Conservation (phyloP, 2,113 vertebrate species). For the Tyto alba region DNA sequence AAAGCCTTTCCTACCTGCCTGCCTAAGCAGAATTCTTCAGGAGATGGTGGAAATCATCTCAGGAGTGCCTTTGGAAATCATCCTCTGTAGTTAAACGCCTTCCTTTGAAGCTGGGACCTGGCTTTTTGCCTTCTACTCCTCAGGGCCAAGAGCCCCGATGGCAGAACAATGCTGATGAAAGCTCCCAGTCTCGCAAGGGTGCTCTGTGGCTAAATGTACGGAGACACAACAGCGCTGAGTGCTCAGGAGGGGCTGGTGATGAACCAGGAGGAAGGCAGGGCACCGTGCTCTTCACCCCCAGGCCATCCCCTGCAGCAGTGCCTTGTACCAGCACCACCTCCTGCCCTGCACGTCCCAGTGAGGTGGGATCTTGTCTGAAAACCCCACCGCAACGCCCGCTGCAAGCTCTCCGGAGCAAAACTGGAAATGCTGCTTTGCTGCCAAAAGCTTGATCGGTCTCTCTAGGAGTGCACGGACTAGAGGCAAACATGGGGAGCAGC, state of each 20-base stretch:
- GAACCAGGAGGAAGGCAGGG: background rate
- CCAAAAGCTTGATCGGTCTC: rapidly evolving
- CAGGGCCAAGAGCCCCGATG: background rate
- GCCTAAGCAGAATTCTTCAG: background rate
- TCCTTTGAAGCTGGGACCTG: constrained; percentile 17
- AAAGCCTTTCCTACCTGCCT: background rate
- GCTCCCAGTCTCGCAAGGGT: background rate
- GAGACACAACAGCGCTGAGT: background rate
- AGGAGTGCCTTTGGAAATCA: background rate
- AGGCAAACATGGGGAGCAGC: rapidly evolving
- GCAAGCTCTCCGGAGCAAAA: background rate
- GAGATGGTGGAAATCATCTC: background rate
- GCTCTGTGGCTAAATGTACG: background rate
- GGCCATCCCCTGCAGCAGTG: background rate
- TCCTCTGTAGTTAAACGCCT: background rate
- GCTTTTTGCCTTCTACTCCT: background rate
- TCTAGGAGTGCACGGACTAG: rapidly evolving
- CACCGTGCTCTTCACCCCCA: background rate
- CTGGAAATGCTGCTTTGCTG: background rate
- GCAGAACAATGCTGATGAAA: background rate
- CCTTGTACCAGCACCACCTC: background rate
- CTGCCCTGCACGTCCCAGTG: background rate
- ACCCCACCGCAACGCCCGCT: background rate
- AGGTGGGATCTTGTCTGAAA: background rate
- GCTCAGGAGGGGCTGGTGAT: background rate